Evolutionary conservation across 2,888 invertebrate genomes (phyloP), one percentile per base, ranked within the genome.

Genomic region (Enchytraeus crypticus): DNA sequence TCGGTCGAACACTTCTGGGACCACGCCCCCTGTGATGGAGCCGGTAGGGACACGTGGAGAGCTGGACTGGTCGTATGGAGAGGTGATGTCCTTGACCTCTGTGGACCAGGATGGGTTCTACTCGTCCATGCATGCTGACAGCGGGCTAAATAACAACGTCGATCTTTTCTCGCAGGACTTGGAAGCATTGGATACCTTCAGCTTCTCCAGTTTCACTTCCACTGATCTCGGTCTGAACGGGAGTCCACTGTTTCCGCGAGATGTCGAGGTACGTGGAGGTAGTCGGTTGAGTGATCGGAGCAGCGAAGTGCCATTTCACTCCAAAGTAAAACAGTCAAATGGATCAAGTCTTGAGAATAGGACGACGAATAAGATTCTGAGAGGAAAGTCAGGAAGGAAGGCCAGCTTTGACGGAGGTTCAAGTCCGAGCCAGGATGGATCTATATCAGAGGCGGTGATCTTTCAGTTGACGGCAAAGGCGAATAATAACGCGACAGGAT

Each of bases 31-130:
- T n/a, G n/a, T n/a, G n/a, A n/a, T n/a, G n/a, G n/a, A n/a, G n/a
- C n/a, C n/a, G n/a, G n/a, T n/a, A n/a, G n/a, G n/a, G n/a, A n/a
- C n/a, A n/a, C n/a, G 38, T 18, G 38, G 11, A 18, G 38, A 18
- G 38, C 11, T 8, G 38, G 38, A 38, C 11, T 38, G 38, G 38
- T 11, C 8, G 11, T 18, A 8, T 18, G 38, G 18, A 8, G 38
- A 38, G 38, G 18, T 38, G 34, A 72, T 89, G 70, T 92, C 92
- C 0, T 89, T 91, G 62, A 93, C 92, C 78, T 93, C 93, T 2
- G 90, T 93, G 75, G 96, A 96, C 75, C 92, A 92, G 1, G 96
- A 96, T 80, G 96, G 96, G 5, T 96, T 95, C 79, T 96, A 92
- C 78, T 96, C 96, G 0, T 93, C 93, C 26, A 96, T 96, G 82